Base-by-base conservation (phyloP, 2,113 vertebrate genomes). In the Bothrops jararaca region DNA sequence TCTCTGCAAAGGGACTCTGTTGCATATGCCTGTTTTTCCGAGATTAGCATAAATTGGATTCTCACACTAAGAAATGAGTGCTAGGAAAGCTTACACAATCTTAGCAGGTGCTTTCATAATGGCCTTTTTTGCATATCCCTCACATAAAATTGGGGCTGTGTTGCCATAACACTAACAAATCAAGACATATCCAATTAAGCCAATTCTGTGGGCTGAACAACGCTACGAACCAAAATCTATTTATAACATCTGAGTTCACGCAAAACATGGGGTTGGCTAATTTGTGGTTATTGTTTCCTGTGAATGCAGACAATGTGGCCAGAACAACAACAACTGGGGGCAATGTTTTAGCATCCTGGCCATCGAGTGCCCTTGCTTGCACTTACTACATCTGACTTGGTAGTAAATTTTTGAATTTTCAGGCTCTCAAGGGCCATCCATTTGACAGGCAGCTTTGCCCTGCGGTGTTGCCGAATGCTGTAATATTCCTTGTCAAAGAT, bases 381-480 rank as follows among this genome's bases (percentile, higher is more conserved):
- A 91, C 98, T 96, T 94, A 99, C 99, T 98, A 99, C 99, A 0
- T 99, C 99, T 0, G 99, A 99, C 95, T 99, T 99, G 50, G 98
- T 98, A 90, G 99, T 99, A 95, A 99, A 99, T 93, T 99, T 99
- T 96, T 99, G 99, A 13, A 98, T 99, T 97, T 98, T 99, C 86
- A 99, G 98, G 95, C 99, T 99, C 96, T 99, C 99, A 9, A 99
- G 98, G 0, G 99, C 99, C 99, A 99, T 99, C 99, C 99, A 99
- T 91, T 99, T 99, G 92, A 99, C 98, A 0, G 99, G 99, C 13
- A 99, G 97, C 96, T 99, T 99, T 60, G 99, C 98, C 0, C 98
- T 98, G 91, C 96, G 98, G 93, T 98, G 98, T 92, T 97, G 98
- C 69, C 92, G 98, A 60, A 99, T 93, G 54, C 99, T 99, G 95